Conservation (phyloP, 2,888 invertebrate genomes). For the Drosophila macrospina region DNA sequence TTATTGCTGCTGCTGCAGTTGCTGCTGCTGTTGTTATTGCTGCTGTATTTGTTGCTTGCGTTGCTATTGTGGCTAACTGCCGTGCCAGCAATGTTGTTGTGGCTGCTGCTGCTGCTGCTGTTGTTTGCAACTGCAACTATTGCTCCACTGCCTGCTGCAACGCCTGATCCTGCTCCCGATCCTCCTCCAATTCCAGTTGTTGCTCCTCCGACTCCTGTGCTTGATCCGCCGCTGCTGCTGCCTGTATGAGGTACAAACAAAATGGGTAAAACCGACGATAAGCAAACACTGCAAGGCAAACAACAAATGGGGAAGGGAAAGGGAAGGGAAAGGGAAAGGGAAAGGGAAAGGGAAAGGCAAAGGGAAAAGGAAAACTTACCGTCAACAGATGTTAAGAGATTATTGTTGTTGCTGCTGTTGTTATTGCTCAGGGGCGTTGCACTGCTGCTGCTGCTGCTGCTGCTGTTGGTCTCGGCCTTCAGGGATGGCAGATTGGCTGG, state of each 20-base stretch:
- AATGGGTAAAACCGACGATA: no score
- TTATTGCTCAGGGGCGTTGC: constrained; percentile 27
- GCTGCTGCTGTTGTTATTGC: constrained; percentile 37
- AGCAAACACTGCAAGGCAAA: background rate
- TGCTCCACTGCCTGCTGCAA: constrained; percentile 32
- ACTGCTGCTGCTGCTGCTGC: constrained; percentile 57
- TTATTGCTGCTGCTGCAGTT: constrained; percentile 50
- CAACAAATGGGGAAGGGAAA: no score
- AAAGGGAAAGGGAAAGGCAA: no score
- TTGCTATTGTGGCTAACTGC: constrained; percentile 43
- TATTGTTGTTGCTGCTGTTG: constrained; percentile 42
- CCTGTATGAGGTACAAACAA: no score
- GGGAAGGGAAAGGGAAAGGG: no score
- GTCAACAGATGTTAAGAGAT: constrained; percentile 65
- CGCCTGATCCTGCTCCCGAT: constrained; percentile 20
- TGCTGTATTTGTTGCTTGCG: constrained; percentile 24
- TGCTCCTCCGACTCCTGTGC: constrained; percentile 47
- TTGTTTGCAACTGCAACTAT: constrained; percentile 33
- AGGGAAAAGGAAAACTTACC: constrained; percentile 46
- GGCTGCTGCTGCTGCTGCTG: constrained; percentile 39
- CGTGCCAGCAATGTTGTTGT: constrained; percentile 58
- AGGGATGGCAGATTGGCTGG: constrained; percentile 99
- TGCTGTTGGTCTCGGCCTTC: constrained; percentile 93
- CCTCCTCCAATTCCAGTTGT: constrained; percentile 48
- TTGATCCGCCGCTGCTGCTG: no score